These are phyloP conservation scores for Aphis gossypii DNA, from an alignment of 1,140 invertebrate genomes.

Conservation along the genomic window DNA sequence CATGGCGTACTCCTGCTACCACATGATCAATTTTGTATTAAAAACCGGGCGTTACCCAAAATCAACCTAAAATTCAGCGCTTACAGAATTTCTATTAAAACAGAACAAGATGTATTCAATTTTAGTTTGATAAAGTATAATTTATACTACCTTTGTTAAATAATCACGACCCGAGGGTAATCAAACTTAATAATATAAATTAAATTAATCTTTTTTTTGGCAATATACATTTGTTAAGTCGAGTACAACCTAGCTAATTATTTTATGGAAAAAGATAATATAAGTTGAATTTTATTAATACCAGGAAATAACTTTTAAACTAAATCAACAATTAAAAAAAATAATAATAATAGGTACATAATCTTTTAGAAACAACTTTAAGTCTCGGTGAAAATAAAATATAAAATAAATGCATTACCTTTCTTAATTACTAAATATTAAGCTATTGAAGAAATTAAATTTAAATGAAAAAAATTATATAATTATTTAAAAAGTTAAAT, in stretches of 20 bases:
- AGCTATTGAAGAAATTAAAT: not conserved
- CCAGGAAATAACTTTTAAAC: too few relatives aligned
- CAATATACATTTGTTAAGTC: not conserved
- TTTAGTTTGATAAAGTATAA: not conserved
- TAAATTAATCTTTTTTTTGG: not conserved
- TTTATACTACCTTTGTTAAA: not conserved
- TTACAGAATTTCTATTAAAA: not conserved
- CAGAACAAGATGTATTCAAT: not conserved
- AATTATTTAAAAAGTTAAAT: too few relatives aligned
- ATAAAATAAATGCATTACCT: too few relatives aligned
- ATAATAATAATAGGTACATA: not conserved
- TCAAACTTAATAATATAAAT: not conserved
- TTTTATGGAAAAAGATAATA: too few relatives aligned
- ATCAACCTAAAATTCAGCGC: not conserved
- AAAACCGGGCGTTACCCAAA: not conserved
- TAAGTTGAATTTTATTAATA: too few relatives aligned
- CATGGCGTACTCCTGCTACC: too few relatives aligned
- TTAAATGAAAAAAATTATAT: too few relatives aligned
- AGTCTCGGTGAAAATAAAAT: not conserved
- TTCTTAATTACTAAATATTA: not conserved
- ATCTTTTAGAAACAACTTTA: not conserved
- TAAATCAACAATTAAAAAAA: not conserved
- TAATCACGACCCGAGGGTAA: not conserved
- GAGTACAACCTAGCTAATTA: not conserved
- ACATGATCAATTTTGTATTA: not conserved